Conservation (phyloP, 2,797 vertebrate species). For the Remorina albescens region DNA sequence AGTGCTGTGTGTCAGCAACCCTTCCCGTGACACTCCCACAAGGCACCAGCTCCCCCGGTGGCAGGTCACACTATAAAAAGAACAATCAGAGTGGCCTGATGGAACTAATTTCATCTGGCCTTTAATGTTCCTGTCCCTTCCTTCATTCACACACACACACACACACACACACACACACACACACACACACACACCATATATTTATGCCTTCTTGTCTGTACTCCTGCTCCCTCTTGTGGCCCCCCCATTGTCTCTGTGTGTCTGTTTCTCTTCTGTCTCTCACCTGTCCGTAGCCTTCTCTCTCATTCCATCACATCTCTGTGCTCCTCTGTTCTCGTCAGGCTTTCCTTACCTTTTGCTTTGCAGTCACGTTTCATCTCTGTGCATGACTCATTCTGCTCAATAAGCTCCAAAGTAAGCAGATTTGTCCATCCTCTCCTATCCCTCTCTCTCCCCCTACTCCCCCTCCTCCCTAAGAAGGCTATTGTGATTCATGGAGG, state of each 20-base stretch:
- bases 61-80: slow-evolving; percentile 83
- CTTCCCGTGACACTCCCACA: slow-evolving; percentile 75
- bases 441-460: slow-evolving; percentile 32
- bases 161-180: background rate
- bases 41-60: slow-evolving; percentile 76
- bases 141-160: slow-evolving; percentile 24
- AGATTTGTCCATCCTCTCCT: slow-evolving; percentile 85
- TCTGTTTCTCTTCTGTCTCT: slow-evolving; percentile 54
- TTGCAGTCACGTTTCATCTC: slow-evolving; percentile 87
- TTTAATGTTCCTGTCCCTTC: slow-evolving; percentile 71
- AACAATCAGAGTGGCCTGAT: slow-evolving; percentile 81
- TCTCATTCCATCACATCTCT: slow-evolving; percentile 53
- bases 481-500: slow-evolving; percentile 88
- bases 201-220: slow-evolving; percentile 46
- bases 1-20: slow-evolving; percentile 80
- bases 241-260: slow-evolving; percentile 26
- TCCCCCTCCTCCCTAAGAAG: slow-evolving; percentile 80
- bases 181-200: slow-evolving; percentile 11
- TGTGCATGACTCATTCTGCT: slow-evolving; percentile 88
- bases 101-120: slow-evolving; percentile 85
- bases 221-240: slow-evolving; percentile 4
- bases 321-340: slow-evolving; percentile 59
- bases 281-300: slow-evolving; percentile 65
- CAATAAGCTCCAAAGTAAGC: slow-evolving; percentile 91
- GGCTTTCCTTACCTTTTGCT: slow-evolving; percentile 83